Conservation (phyloP, 2,113 vertebrate genomes). For the Panthera uncia region DNA sequence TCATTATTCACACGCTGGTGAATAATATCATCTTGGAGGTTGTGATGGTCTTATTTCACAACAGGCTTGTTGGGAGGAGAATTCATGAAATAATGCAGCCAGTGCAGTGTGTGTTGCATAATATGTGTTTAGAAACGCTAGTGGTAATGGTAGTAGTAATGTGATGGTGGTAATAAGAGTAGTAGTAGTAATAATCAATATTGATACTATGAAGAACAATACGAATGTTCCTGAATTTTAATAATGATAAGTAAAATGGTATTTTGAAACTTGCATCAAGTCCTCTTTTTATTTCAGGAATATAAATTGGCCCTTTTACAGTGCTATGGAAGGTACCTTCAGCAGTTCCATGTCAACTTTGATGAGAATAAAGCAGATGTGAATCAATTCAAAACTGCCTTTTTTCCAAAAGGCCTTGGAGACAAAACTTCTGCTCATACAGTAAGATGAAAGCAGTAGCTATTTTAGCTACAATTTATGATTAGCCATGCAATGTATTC, state of each 20-base stretch:
- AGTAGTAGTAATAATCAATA: neutral
- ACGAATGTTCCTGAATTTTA: neutral
- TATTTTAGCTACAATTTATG: neutral
- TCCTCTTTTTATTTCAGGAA: constrained; percentile 83
- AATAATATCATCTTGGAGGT: neutral
- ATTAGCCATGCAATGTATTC: neutral
- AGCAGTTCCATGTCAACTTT: constrained; percentile 83
- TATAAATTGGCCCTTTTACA: constrained; percentile 92
- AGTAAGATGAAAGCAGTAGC: constrained; percentile 83
- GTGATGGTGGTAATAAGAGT: neutral
- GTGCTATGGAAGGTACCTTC: constrained; percentile 91
- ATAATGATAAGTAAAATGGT: neutral
- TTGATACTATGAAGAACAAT: neutral
- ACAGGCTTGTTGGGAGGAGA: neutral
- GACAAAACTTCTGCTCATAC: constrained; percentile 84
- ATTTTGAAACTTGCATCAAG: constrained; percentile 3
- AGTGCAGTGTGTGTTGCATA: neutral
- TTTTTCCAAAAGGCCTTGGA: constrained; percentile 91
- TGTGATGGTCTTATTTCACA: neutral
- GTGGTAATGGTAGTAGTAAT: neutral
- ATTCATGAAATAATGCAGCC: neutral
- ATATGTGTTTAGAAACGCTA: neutral
- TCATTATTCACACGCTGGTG: neutral
- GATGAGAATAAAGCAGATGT: constrained; percentile 85
- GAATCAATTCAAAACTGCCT: constrained; percentile 86